Conservation (phyloP, 2,113 vertebrate genomes). For the Eleginops maclovinus region DNA sequence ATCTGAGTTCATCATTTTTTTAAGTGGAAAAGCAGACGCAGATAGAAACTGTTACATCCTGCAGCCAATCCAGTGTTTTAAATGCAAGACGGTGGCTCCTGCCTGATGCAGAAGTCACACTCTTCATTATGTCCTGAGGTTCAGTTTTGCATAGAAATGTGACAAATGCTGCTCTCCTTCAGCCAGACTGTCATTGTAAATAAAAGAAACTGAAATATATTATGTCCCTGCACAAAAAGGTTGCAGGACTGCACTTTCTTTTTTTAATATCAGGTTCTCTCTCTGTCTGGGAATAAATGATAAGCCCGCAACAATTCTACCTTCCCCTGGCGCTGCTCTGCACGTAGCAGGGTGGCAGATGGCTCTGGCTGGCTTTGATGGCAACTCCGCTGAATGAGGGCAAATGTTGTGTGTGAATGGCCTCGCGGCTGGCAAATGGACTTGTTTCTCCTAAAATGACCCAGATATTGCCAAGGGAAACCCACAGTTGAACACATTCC, state of each 20-base stretch:
- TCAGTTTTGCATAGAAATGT: slow-evolving; percentile 54
- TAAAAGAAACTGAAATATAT: not conserved
- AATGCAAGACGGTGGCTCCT: slow-evolving; percentile 30
- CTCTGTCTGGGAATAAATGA: slow-evolving; percentile 47
- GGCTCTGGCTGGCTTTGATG: slow-evolving; percentile 46
- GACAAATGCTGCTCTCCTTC: slow-evolving; percentile 7
- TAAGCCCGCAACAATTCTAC: slow-evolving; percentile 29
- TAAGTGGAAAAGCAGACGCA: slow-evolving; percentile 14
- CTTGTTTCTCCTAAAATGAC: slow-evolving; percentile 45
- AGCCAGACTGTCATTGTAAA: slow-evolving; percentile 21
- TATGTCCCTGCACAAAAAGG: slow-evolving; percentile 8
- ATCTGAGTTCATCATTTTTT: slow-evolving; percentile 15
- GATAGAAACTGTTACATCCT: not conserved
- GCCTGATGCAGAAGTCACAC: slow-evolving; percentile 43
- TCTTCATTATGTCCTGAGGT: slow-evolving; percentile 45
- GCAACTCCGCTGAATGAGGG: slow-evolving; percentile 45
- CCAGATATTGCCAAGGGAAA: slow-evolving; percentile 20
- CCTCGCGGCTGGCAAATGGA: slow-evolving; percentile 33
- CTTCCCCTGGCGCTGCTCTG: slow-evolving; percentile 32
- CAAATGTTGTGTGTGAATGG: slow-evolving; percentile 47
- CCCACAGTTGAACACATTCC: not conserved
- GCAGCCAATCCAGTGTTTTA: slow-evolving; percentile 10
- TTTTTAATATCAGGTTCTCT: slow-evolving; percentile 25
- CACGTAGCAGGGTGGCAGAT: slow-evolving; percentile 44
- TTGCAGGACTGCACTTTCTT: not conserved